Percentiles rank a stretch among this genome's conserved stretches.
Conservation (phyloP, 2,888 invertebrate genomes). For the Drosophila subsilvestris region DNA sequence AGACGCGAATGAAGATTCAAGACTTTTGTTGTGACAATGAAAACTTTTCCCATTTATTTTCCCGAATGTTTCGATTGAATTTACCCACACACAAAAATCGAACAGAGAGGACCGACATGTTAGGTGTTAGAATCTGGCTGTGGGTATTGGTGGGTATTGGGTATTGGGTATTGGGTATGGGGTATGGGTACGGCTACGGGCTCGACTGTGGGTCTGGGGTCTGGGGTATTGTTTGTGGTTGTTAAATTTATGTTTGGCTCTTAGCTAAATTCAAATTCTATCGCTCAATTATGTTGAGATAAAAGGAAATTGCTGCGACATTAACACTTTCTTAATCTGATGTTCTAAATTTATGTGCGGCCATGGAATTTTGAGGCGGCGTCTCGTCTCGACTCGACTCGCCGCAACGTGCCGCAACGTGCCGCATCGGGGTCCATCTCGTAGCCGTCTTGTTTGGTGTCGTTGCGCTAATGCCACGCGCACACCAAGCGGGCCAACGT, state of each 20-base stretch:
- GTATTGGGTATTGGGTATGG: background rate
- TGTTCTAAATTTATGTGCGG: conserved; percentile 79
- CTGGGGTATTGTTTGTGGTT: conserved; percentile 64
- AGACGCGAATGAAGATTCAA: conserved; percentile 37
- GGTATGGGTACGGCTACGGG: background rate
- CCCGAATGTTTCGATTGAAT: conserved; percentile 57
- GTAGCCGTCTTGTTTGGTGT: conserved; percentile 8
- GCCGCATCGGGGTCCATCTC: conserved; percentile 14
- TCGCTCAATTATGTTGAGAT: conserved; percentile 83
- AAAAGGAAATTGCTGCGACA: conserved; percentile 80
- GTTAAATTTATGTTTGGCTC: conserved; percentile 82
- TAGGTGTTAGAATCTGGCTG: conserved; percentile 32
- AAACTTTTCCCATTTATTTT: conserved; percentile 43
- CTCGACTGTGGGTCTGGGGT: conserved; percentile 1
- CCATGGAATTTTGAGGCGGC: conserved; percentile 74
- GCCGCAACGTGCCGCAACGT: conserved; percentile 3
- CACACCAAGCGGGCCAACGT: conserved; percentile 48
- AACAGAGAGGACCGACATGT: conserved; percentile 6
- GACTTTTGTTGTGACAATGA: conserved; percentile 62
- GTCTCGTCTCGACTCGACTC: conserved; percentile 45
- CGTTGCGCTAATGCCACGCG: conserved; percentile 63
- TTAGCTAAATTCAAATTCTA: conserved; percentile 83
- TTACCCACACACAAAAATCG: conserved; percentile 51
- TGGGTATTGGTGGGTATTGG: background rate
- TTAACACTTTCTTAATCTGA: conserved; percentile 80